These are phyloP conservation scores for Hedya salicella DNA, from an alignment of 2,888 invertebrate species.

Conservation along the genomic window DNA sequence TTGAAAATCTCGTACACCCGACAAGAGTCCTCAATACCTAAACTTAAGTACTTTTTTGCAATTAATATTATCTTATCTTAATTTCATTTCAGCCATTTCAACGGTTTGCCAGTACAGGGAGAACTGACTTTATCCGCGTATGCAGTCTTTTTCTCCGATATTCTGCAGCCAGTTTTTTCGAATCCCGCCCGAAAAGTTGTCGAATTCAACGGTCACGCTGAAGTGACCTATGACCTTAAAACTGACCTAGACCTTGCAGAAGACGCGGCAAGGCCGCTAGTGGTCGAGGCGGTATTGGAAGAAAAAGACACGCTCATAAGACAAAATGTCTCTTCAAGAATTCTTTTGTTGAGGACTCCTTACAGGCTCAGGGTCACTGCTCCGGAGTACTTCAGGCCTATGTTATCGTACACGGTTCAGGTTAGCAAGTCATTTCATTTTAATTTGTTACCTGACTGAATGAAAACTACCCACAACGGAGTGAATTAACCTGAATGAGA, in stretches of 20 bases:
- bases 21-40: too few relatives aligned
- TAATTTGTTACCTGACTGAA: not conserved
- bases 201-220: constrained; percentile 86
- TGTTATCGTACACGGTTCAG: constrained; percentile 92
- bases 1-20: too few relatives aligned
- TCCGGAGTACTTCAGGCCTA: constrained; percentile 95
- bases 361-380: constrained; percentile 90
- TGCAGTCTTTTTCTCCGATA: constrained; percentile 91
- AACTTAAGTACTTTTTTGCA: too few relatives aligned
- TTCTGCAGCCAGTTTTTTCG: constrained; percentile 91
- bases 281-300: constrained; percentile 95
- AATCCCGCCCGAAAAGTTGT: constrained; percentile 89
- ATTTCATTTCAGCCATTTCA: constrained; percentile 88
- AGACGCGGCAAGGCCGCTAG: constrained; percentile 92
- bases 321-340: constrained; percentile 89
- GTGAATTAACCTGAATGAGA: not conserved
- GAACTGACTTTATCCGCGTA: constrained; percentile 93
- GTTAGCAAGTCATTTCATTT: constrained; percentile 66
- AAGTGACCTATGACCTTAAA: constrained; percentile 91
- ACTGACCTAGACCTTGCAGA: constrained; percentile 89
- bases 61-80: not conserved
- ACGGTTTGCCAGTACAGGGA: constrained; percentile 94
- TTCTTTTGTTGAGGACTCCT: constrained; percentile 85
- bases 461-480: constrained; percentile 1
- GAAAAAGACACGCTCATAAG: constrained; percentile 94